Evolutionary conservation across 1,140 invertebrate species (phyloP).

Genomic region (Listronotus oregonensis): DNA sequence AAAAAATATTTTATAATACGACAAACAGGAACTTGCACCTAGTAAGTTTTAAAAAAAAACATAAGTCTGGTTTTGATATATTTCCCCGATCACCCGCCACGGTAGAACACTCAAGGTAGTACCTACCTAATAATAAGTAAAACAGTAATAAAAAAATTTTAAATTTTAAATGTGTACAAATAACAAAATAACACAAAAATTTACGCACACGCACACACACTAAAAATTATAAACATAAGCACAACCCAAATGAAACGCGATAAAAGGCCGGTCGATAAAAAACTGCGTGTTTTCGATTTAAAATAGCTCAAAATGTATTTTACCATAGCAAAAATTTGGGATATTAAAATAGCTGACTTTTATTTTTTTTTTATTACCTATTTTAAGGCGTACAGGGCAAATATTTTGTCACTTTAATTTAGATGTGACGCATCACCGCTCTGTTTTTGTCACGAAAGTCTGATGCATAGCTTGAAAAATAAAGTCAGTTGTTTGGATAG

Average conservation of each 20-base stretch:
- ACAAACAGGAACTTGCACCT: too few relatives aligned
- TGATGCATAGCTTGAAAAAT: too few relatives aligned
- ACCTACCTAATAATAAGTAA: neutral
- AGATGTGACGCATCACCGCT: neutral
- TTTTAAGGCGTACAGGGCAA: slow-evolving; percentile 20
- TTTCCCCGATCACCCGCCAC: too few relatives aligned
- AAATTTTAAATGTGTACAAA: neutral
- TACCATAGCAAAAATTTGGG: slow-evolving; percentile 14
- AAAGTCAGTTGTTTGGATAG: too few relatives aligned
- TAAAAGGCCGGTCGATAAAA: slow-evolving; percentile 11
- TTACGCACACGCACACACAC: neutral
- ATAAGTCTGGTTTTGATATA: too few relatives aligned
- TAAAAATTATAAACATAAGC: neutral
- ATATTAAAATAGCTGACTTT: slow-evolving; percentile 22
- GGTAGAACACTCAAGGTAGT: neutral
- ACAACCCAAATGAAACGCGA: neutral
- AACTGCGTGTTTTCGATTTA: slow-evolving; percentile 17
- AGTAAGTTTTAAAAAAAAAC: too few relatives aligned
- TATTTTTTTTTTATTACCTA: slow-evolving; percentile 31
- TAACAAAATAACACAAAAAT: neutral
- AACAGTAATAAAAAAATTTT: neutral
- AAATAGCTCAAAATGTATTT: slow-evolving; percentile 24
- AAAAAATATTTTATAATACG: too few relatives aligned
- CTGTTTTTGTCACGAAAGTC: too few relatives aligned
- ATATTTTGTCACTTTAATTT: slow-evolving; percentile 8